Base-by-base conservation (phyloP, 2,113 vertebrate genomes). In the Aegypius monachus region DNA sequence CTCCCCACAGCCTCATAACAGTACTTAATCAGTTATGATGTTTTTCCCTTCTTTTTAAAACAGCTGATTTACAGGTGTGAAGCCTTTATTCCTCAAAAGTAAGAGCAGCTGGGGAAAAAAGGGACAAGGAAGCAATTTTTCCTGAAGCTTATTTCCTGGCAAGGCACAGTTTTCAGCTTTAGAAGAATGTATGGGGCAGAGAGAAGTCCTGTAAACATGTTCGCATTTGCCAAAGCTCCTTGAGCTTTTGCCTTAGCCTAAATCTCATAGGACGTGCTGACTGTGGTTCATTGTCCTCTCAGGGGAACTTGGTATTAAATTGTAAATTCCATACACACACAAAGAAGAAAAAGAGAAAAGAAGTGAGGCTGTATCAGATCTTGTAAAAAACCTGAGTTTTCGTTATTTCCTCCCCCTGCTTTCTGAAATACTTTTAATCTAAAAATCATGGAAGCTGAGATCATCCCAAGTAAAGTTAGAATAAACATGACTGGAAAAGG, bases 381-480 rank as follows among this genome's bases (percentile, higher is more conserved):
- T 91, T 31, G 14, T 90, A 56, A n/a, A 63, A 92, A 95, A 8
- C 1, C 32, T 11, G 29, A 74, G 18, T 72, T 34, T 93, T 95
- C 59, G 63, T 62, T 75, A 70, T 74, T 78, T 91, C 61, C 4
- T 70, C 18, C 36, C 38, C 58, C 32, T 74, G 19, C 6, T 53
- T 94, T 86, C 38, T 94, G 85, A 80, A 90, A 73, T 75, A 68
- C 19, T 48, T 94, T 36, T 86, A 79, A 81, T 86, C 55, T 91
- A 73, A 95, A 97, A 95, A 75, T 94, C 23, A 32, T 20, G 71
- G 93, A 88, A 96, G 78, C 84, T 95, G 89, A 97, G 74, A 72
- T 97, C 75, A 94, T 92, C 61, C 89, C 52, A 62, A 74, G 84
- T 87, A 97, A 92, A 92, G 71, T 88, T 83, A 96, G 92, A 96